These are phyloP conservation scores for Plodia interpunctella DNA, from an alignment of 1,140 invertebrate species.

Conservation along the genomic window DNA sequence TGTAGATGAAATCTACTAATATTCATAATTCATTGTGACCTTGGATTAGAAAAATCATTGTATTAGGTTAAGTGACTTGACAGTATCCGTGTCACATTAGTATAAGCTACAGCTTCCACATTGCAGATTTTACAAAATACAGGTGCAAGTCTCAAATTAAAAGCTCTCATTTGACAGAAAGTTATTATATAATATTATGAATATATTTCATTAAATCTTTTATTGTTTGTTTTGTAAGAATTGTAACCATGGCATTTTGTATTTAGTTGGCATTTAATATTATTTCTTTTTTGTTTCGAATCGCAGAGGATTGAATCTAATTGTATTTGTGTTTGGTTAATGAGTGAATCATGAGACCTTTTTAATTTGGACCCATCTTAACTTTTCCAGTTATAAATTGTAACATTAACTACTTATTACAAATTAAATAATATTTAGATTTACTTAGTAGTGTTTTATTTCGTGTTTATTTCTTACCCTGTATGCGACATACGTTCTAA, in stretches of 20 bases:
- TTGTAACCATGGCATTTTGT: slow-evolving; percentile 15
- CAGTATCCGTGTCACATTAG: no score
- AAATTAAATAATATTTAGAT: slow-evolving; percentile 65
- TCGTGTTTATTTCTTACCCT: slow-evolving; percentile 1
- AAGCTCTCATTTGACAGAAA: slow-evolving; percentile 23
- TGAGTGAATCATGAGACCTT: slow-evolving; percentile 49
- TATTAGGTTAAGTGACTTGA: slow-evolving; percentile 12
- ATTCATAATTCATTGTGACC: slow-evolving; percentile 46
- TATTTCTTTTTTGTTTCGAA: slow-evolving; percentile 34
- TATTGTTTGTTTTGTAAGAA: slow-evolving; percentile 21
- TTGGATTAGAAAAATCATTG: slow-evolving; percentile 47
- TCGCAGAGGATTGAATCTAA: slow-evolving; percentile 56
- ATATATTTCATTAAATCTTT: background rate
- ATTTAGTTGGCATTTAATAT: slow-evolving; percentile 15
- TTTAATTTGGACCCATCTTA: slow-evolving; percentile 49
- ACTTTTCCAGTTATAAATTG: slow-evolving; percentile 39
- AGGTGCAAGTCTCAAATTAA: slow-evolving; percentile 68
- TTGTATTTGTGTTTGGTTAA: slow-evolving; percentile 35
- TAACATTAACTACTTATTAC: slow-evolving; percentile 46
- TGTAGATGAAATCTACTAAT: slow-evolving; percentile 69
- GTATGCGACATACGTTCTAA: background rate
- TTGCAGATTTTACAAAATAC: slow-evolving; percentile 41
- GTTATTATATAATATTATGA: slow-evolving; percentile 17
- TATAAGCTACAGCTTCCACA: slow-evolving; percentile 14
- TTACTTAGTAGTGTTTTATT: slow-evolving; percentile 41